phyloP scores from a whole-genome alignment of 1,140 invertebrate genomes.

The Eurosta solidaginis region DNA sequence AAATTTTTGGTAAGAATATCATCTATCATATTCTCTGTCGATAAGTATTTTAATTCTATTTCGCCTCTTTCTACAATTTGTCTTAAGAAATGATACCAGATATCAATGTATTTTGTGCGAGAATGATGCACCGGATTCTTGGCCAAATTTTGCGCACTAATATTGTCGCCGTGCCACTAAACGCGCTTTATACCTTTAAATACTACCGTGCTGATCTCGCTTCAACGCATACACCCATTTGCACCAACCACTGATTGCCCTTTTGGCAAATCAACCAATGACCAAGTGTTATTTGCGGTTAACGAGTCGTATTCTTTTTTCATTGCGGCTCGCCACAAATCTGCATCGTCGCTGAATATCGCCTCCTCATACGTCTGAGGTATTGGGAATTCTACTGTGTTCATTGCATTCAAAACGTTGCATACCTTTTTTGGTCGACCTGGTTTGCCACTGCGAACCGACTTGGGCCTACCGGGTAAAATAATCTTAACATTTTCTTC shows the following conservation, averaged over 20 bases:
- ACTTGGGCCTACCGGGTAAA: not conserved
- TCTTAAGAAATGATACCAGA: no score
- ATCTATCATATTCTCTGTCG: no score
- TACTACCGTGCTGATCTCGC: not conserved
- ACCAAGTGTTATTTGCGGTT: no score
- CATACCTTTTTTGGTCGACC: not conserved
- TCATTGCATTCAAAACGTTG: not conserved
- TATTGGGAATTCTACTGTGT: not conserved
- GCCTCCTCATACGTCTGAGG: not conserved
- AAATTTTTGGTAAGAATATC: no score
- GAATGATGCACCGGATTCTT: no score
- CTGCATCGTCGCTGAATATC: not conserved
- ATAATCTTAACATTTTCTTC: not conserved
- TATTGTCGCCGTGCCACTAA: no score
- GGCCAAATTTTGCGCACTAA: no score
- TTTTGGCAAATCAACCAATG: not conserved
- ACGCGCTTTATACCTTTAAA: constrained; percentile 52
- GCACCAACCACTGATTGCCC: not conserved
- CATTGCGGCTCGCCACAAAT: no score
- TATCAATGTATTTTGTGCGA: no score
- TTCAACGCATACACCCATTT: constrained; percentile 16
- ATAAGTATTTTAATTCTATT: no score
- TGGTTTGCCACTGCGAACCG: not conserved
- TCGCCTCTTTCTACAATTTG: no score
- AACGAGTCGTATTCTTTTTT: no score